Evolutionary conservation across 2,797 vertebrate genomes (phyloP), one percentile per base, ranked within the genome.

Genomic region (Varecia variegata): DNA sequence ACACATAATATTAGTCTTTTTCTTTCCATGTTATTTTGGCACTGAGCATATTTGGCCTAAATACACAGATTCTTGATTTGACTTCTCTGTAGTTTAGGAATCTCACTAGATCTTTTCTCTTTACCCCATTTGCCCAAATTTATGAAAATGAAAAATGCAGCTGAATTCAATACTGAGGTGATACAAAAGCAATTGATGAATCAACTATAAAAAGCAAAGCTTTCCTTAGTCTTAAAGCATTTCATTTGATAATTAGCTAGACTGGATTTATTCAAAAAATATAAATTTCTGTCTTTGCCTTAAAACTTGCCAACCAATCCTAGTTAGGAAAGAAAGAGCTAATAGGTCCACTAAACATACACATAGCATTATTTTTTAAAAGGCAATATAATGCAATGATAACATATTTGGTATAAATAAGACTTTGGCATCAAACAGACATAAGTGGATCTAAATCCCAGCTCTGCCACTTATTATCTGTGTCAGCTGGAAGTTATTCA

Each of bases 161-260:
- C 50, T 83, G 38, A 90, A 87, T 96, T 95, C 60, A 92, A 65
- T 79, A 87, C 20, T 74, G 32, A 96, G 40, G 23, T 71, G 11
- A 67, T 83, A 20, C 67, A 84, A 96, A 96, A 95, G 35, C 40
- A 88, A 70, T 43, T 40, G 21, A 87, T 68, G 95, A 89, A 84
- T 67, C 47, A 83, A 38, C 38, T 73, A 45, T 60, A 76, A 91
- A 96, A 82, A 84, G 45, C 15, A 67, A 80, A 94, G 23, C 65
- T 94, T 97, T 92, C 20, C 47, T 91, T 7, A 5, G 3, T 47
- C 38, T 96, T 27, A 76, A 71, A 77, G 25, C 67, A 93, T 58
- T 90, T 70, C 83, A 86, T 80, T 68, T 84, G 50, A 54, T 86
- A 85, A 96, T 89, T 96, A 95, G 23, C 11, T 67, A 62, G 40